A percentile compares a stretch with the other conserved stretches of the same genome.
Evolutionary conservation across 2,797 vertebrate genomes (phyloP).

Genomic region (Gobio occitaniae): DNA sequence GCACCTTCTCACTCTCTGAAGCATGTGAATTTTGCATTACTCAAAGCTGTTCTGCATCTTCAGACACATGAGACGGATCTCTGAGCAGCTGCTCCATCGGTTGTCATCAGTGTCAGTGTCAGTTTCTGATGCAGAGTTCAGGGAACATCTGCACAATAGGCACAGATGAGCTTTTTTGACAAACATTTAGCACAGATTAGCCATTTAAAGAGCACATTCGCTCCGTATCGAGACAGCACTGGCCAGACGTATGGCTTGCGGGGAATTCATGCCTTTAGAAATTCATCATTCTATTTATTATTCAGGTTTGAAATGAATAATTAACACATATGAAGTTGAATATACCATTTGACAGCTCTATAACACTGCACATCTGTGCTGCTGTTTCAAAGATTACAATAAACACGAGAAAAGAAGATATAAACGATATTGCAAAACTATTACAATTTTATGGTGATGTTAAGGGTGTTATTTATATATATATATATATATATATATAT

Average conservation of each 20-base stretch:
- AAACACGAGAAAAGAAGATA: neutral
- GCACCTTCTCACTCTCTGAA: constrained; percentile 2
- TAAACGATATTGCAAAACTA: neutral
- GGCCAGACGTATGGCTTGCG: constrained; percentile 5
- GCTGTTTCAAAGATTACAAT: neutral
- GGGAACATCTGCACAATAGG: constrained; percentile 17
- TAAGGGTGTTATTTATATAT: neutral
- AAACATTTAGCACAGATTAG: constrained; percentile 26
- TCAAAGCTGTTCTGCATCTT: constrained; percentile 8
- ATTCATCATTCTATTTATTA: constrained; percentile 40
- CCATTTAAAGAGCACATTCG: constrained; percentile 25
- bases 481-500: neutral
- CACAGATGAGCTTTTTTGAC: neutral
- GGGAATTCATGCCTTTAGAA: neutral
- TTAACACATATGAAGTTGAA: constrained; percentile 21
- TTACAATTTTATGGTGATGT: neutral
- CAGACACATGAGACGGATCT: neutral
- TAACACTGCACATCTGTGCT: neutral
- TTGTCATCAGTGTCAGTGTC: neutral
- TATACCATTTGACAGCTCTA: neutral
- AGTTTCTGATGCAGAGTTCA: constrained; percentile 14
- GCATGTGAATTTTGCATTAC: constrained; percentile 38
- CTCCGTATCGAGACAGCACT: neutral
- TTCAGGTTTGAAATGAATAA: constrained; percentile 26
- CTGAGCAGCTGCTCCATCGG: neutral